Evolutionary conservation across 92 coral and sea anemone genomes (phyloP).

Genomic region (Hydrozoanthus gracilis): DNA sequence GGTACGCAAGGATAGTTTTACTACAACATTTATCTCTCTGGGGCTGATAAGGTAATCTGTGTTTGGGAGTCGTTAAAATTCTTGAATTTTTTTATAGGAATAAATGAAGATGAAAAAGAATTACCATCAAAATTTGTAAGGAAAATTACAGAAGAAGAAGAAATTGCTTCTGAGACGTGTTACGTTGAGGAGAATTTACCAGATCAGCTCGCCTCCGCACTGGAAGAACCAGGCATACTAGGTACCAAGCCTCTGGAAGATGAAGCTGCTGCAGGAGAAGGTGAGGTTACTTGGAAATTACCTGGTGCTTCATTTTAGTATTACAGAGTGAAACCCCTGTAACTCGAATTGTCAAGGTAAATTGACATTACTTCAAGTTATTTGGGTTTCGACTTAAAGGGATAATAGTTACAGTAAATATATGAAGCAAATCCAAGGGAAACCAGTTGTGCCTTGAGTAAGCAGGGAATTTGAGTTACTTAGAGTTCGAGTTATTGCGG

Average conservation of each 20-base stretch:
- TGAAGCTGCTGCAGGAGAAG: background rate
- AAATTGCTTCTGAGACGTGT: slow-evolving; percentile 20
- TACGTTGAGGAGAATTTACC: slow-evolving; percentile 7
- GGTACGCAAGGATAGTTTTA: background rate
- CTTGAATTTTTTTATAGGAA: background rate
- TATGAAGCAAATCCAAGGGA: too few relatives aligned
- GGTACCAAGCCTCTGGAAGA: background rate
- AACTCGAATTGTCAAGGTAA: too few relatives aligned
- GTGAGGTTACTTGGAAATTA: background rate
- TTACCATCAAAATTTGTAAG: slow-evolving; percentile 3
- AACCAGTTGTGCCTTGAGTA: too few relatives aligned
- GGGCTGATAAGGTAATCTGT: background rate
- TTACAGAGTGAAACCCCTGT: too few relatives aligned
- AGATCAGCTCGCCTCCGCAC: background rate
- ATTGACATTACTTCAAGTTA: too few relatives aligned
- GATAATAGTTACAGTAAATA: too few relatives aligned
- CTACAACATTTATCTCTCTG: background rate
- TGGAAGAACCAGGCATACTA: background rate
- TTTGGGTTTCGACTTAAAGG: too few relatives aligned
- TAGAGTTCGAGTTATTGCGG: too few relatives aligned
- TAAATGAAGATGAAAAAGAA: background rate
- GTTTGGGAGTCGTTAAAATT: background rate
- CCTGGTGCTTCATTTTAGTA: background rate
- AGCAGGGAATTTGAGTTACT: too few relatives aligned
- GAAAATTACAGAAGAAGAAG: slow-evolving; percentile 26